A percentile compares a stretch with the other conserved stretches of the same genome.
These are phyloP conservation scores for Manis crassicaudata DNA, from an alignment of 2,797 vertebrate species.

Conservation along the genomic window DNA sequence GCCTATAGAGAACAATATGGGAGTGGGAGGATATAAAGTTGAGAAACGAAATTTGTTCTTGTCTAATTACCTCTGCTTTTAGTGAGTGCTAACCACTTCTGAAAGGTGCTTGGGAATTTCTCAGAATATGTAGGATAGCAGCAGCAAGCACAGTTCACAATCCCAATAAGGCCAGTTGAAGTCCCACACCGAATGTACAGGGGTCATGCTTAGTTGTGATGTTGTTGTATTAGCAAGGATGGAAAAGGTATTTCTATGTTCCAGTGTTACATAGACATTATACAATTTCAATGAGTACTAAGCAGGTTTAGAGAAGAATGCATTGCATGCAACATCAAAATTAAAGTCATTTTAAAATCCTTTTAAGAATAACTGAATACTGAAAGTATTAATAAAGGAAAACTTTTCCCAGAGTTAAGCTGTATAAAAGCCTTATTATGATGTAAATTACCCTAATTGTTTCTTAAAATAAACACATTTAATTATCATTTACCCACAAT, in stretches of 20 bases:
- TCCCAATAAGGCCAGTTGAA: not conserved
- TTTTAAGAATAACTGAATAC: slow-evolving; percentile 49
- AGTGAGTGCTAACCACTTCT: not conserved
- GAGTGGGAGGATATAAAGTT: not conserved
- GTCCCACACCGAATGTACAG: not conserved
- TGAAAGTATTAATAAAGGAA: slow-evolving; percentile 56
- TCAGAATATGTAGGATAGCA: not conserved
- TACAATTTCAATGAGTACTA: not conserved
- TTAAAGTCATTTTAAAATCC: slow-evolving; percentile 37
- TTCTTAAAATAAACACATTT: slow-evolving; percentile 70
- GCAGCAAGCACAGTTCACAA: not conserved
- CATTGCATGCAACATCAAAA: slow-evolving; percentile 44
- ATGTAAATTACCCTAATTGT: slow-evolving; percentile 56
- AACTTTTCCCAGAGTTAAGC: slow-evolving; percentile 6
- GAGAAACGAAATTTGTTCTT: not conserved
- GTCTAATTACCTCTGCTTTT: not conserved
- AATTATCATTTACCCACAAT: slow-evolving; percentile 63
- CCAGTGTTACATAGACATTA: not conserved
- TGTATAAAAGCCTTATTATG: slow-evolving; percentile 61
- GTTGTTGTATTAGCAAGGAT: not conserved
- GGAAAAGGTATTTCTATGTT: not conserved
- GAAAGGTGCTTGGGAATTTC: not conserved
- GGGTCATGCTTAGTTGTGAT: not conserved
- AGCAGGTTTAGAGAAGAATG: slow-evolving; percentile 4
- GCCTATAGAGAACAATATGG: not conserved